Conservation (phyloP, 2,888 invertebrate species). For the Rhingia rostrata region DNA sequence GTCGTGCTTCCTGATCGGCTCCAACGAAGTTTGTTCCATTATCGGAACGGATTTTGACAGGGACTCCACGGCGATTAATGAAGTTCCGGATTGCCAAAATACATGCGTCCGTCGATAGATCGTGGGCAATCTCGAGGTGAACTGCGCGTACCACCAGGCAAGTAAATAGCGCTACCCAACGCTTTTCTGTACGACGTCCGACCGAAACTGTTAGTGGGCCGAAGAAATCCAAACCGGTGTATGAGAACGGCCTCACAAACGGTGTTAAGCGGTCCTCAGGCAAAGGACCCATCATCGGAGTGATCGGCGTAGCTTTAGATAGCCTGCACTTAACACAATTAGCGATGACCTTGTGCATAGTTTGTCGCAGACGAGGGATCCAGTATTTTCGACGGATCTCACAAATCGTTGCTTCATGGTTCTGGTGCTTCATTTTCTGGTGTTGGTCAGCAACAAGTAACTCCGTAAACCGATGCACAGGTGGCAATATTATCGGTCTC, state of each 20-base stretch:
- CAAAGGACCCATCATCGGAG: constrained; percentile 57
- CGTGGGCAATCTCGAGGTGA: constrained; percentile 50
- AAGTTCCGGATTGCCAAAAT: constrained; percentile 59
- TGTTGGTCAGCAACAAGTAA: background rate
- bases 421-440: background rate
- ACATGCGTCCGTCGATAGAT: constrained; percentile 59
- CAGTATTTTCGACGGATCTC: background rate
- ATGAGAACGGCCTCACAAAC: constrained; percentile 4
- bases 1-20: constrained; percentile 20
- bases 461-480: background rate
- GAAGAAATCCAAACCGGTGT: constrained; percentile 62
- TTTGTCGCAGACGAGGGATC: background rate
- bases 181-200: constrained; percentile 40
- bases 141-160: constrained; percentile 37
- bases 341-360: background rate
- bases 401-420: background rate
- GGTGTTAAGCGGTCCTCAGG: constrained; percentile 26
- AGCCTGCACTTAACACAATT: background rate
- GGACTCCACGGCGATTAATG: constrained; percentile 57
- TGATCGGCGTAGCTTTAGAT: background rate
- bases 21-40: constrained; percentile 69
- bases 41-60: constrained; percentile 45
- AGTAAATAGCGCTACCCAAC: constrained; percentile 22
- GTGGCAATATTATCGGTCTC: background rate
- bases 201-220: constrained; percentile 49